Evolutionary conservation across 1,140 invertebrate genomes (phyloP), one percentile per base, ranked within the genome.

Genomic region (Eupeodes corollae): DNA sequence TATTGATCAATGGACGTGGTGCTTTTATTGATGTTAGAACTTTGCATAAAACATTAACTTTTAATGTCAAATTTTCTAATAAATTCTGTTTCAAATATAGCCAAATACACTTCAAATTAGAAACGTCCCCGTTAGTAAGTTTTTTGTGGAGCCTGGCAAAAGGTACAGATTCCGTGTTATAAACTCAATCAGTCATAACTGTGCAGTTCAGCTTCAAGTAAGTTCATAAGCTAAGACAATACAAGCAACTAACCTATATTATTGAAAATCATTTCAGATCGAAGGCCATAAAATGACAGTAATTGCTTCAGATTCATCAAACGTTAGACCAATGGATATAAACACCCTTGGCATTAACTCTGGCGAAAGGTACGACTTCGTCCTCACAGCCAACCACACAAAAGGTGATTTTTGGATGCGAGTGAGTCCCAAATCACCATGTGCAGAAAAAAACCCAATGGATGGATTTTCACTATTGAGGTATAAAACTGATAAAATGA

Each of bases 351-450:
- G 57, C 15, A 53, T 54, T 13, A 55, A 73, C 71, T 47, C 61
- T 76, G 79, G 80, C 5, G 82, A 84, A 60, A 66, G 80, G 44
- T 74, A 77, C 59, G 80, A 83, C 50, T 70, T 81, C 11, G 69
- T 76, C 2, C 49, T 84, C 2, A 58, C 67, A 6, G 70, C 79
- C 2, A 66, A 75, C 50, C 67, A 76, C 51, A 26, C 58, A 0
- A 56, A 66, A 2, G 70, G 68, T 6, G 77, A 71, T 6, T 83
- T 82, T 50, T 75, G 72, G 69, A 53, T 82, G n/a, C 61, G 68
- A 33, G 67, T 75, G 8, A 59, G 64, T 30, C 75, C 75, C 15
- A 52, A 70, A 2, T 56, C 57, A 26, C 21, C 10, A 71, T 73
- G 33, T 83, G 80, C 21, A 33, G 44, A 42, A 32, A 38, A 33